Conservation (phyloP, 2,113 vertebrate species). For the Struthidea cinerea region DNA sequence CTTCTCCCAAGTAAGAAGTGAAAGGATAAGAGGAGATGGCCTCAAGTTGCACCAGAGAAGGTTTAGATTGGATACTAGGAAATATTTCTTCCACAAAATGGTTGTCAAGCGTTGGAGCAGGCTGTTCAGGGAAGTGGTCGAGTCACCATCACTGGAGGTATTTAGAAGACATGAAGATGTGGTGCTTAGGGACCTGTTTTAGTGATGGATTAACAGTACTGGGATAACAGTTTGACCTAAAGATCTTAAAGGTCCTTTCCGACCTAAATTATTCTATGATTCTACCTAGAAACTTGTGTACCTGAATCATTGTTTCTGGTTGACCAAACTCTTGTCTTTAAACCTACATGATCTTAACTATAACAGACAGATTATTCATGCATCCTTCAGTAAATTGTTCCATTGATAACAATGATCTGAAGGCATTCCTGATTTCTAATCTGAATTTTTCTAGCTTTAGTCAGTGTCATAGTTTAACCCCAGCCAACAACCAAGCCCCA, state of each 20-base stretch:
- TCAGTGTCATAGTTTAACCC: neutral
- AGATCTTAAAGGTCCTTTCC: neutral
- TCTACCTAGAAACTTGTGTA: neutral
- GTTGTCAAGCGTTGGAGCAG: neutral
- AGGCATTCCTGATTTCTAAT: neutral
- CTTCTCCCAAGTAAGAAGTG: neutral
- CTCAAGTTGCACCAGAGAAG: neutral
- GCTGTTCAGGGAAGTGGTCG: neutral
- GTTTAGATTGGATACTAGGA: neutral
- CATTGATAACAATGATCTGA: neutral
- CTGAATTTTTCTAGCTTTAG: neutral
- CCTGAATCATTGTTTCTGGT: neutral
- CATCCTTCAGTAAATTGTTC: neutral
- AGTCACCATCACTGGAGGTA: neutral
- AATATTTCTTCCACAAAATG: neutral
- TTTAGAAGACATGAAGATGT: neutral
- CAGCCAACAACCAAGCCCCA: neutral
- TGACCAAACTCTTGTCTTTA: neutral
- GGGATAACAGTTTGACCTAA: neutral
- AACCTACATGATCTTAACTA: neutral
- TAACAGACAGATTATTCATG: neutral
- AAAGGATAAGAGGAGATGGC: neutral
- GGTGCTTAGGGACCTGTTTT: neutral
- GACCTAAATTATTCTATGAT: neutral
- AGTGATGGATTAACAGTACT: neutral